A percentile compares a stretch with the other conserved stretches of the same genome.
Conservation (phyloP, 1,140 invertebrate species). For the Drosophila micromelanica region DNA sequence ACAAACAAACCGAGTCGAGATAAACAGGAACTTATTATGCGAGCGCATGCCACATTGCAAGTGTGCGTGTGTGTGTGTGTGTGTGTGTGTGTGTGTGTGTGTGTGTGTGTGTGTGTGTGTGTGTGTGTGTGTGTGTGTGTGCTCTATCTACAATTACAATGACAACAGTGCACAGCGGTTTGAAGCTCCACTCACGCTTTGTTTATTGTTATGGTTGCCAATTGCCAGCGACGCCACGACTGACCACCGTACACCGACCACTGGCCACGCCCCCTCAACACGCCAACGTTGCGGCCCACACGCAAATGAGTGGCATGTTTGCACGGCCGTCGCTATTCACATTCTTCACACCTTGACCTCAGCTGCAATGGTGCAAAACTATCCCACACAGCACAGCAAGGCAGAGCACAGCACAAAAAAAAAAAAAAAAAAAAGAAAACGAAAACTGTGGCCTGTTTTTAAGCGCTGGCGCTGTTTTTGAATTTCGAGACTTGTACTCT, state of each 20-base stretch:
- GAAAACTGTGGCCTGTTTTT: constrained; percentile 19
- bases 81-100: too few relatives aligned
- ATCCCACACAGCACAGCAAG: constrained; percentile 12
- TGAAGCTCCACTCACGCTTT: constrained; percentile 30
- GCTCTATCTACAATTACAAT: constrained; percentile 69
- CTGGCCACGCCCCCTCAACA: too few relatives aligned
- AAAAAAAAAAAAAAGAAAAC: not conserved
- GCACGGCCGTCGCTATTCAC: constrained; percentile 19
- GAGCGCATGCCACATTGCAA: constrained; percentile 62
- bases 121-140: constrained; percentile 33
- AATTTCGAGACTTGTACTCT: constrained; percentile 12
- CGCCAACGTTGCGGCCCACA: not conserved
- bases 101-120: constrained; percentile 26
- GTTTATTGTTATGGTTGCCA: constrained; percentile 73
- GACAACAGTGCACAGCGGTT: constrained; percentile 47
- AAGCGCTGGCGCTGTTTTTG: constrained; percentile 3
- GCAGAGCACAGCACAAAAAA: constrained; percentile 4
- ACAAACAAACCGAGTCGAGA: constrained; percentile 65
- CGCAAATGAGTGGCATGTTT: constrained; percentile 56
- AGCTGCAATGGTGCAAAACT: constrained; percentile 20
- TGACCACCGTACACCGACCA: constrained; percentile 15
- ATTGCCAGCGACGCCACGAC: constrained; percentile 42
- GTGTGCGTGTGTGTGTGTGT: too few relatives aligned
- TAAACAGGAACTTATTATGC: constrained; percentile 81
- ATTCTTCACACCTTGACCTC: constrained; percentile 61